Evolutionary conservation across 2,113 vertebrate genomes (phyloP).

Genomic region (Stictonetta naevosa): DNA sequence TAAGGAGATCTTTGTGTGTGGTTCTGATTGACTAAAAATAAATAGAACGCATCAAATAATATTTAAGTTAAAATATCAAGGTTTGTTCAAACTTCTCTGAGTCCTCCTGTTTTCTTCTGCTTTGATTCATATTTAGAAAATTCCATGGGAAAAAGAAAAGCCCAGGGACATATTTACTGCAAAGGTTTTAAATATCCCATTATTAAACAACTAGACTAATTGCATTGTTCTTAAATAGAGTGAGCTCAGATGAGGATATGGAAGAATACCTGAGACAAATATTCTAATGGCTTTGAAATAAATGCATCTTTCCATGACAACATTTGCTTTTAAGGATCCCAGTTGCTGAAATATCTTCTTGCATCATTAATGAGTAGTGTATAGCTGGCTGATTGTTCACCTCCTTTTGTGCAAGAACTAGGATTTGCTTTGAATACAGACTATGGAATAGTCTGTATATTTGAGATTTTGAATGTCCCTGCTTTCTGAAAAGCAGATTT

Average conservation of each 20-base stretch:
- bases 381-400: background rate
- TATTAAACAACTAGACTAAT: conserved; percentile 30
- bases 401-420: background rate
- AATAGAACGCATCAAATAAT: background rate
- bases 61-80: background rate
- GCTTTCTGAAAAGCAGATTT: background rate
- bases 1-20: background rate
- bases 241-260: conserved; percentile 27
- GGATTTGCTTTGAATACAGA: background rate
- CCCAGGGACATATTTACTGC: background rate
- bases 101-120: background rate
- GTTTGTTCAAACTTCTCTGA: background rate
- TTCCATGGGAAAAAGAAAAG: background rate
- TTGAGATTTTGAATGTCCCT: background rate
- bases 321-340: background rate
- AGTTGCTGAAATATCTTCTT: conserved; percentile 10
- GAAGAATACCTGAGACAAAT: background rate
- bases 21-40: background rate
- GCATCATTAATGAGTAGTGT: background rate
- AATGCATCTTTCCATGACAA: background rate
- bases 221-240: background rate
- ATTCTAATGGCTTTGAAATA: conserved; percentile 28
- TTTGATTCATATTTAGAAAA: conserved; percentile 29
- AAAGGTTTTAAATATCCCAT: background rate
- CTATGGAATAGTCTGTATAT: background rate